phyloP scores from a whole-genome alignment of 2,113 vertebrate species.

The Antigone vipio region DNA sequence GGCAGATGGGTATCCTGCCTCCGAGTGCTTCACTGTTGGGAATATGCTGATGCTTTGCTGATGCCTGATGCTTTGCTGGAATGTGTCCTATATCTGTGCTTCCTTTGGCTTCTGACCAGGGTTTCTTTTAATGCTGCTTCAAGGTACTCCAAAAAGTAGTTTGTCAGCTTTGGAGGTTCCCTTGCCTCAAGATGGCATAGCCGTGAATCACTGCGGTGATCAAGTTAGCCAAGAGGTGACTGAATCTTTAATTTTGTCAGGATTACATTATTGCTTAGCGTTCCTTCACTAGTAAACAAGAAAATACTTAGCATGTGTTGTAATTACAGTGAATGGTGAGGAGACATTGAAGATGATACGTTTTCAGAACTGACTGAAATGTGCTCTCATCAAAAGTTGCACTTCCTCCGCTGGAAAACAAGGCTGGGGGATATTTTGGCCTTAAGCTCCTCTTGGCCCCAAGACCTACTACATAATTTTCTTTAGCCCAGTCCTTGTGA shows the following conservation, averaged over 20 bases:
- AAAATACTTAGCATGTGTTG: not conserved
- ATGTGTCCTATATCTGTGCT: not conserved
- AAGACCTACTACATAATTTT: not conserved
- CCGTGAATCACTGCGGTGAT: not conserved
- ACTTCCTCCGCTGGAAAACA: not conserved
- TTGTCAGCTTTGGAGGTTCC: slow-evolving; percentile 20
- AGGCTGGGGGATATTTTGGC: not conserved
- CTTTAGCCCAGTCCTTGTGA: not conserved
- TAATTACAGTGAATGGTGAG: not conserved
- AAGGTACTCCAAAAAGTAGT: slow-evolving; percentile 20
- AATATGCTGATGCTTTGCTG: not conserved
- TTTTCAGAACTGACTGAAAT: not conserved
- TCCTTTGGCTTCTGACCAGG: slow-evolving; percentile 3
- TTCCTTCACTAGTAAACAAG: not conserved
- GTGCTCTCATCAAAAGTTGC: not conserved
- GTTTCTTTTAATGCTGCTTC: not conserved
- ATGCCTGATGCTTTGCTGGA: slow-evolving; percentile 26
- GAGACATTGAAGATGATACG: not conserved
- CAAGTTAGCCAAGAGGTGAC: not conserved
- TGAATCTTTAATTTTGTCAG: slow-evolving; percentile 40
- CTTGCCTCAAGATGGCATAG: not conserved
- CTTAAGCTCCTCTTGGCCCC: not conserved
- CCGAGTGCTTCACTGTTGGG: not conserved
- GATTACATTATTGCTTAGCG: slow-evolving; percentile 24
- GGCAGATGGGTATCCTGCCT: slow-evolving; percentile 44